phyloP scores from a whole-genome alignment of 2,797 vertebrate genomes.

The Onychomys leucogaster region DNA sequence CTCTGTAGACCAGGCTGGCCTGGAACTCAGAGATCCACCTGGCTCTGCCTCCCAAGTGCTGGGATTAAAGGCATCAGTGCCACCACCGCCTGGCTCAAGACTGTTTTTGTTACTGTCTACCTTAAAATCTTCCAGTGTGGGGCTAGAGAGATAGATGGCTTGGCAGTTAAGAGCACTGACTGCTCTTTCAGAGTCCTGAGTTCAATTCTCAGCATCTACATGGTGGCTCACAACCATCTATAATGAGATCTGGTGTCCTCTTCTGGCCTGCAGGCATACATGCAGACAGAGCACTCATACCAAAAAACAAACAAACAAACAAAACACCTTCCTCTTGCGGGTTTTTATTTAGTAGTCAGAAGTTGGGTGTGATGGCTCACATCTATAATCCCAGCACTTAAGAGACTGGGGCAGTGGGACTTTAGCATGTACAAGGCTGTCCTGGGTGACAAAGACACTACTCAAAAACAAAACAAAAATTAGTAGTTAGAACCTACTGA shows the following conservation, averaged over 20 bases:
- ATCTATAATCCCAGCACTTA: background rate
- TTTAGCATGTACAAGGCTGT: background rate
- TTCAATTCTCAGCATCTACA: background rate
- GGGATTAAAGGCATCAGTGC: too few species aligned
- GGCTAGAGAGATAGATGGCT: background rate
- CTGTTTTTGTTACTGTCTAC: background rate
- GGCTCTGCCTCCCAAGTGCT: too few species aligned
- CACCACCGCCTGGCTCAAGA: background rate
- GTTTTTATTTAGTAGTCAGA: background rate
- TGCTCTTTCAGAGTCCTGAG: background rate
- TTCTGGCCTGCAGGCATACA: background rate
- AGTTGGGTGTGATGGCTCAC: background rate
- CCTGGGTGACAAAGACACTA: background rate
- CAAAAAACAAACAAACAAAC: background rate
- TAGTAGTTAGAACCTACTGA: background rate
- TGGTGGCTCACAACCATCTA: background rate
- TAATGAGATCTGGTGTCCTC: background rate
- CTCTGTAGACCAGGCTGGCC: too few species aligned
- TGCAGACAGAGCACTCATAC: background rate
- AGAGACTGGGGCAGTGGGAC: background rate
- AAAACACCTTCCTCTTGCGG: background rate
- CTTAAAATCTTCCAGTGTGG: conserved; percentile 18
- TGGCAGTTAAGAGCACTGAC: background rate
- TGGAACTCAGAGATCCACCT: too few species aligned
- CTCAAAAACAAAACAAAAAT: background rate